Base-by-base conservation (phyloP, 2,888 invertebrate species). In the Phragmatobia fuliginosa region DNA sequence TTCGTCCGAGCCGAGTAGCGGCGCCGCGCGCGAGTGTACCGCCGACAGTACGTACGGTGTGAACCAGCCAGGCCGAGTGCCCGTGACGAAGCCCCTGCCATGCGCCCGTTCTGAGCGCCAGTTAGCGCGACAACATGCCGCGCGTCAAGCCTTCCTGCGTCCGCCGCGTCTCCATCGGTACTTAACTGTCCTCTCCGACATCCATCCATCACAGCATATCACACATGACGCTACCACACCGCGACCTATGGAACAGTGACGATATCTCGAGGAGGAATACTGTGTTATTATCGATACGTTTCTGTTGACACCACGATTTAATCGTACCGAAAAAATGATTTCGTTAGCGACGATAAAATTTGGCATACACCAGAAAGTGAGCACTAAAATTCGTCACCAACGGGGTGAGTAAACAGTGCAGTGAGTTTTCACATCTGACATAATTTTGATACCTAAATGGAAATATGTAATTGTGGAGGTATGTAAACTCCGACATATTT, bases 341-440 rank as follows among this genome's bases (percentile, higher is more conserved):
- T 96, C 95, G 94, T 96, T 96, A 95, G 96, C 96, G 91, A 96
- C 96, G 88, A 95, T 96, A 88, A 96, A 96, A 95, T 96, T 95
- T 93, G 95, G 96, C 94, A 96, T 96, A 91, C 96, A 93, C 85
- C 92, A 93, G 91, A 95, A 94, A 94, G 95, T 95, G 92, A 91
- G 91, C 93, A 92, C 91, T 92, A 94, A 92, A 92, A 86, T 88
- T 87, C 90, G 91, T 85, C 90, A 87, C 87, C 91, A 85, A 83
- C 91, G 93, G 89, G 95, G 95, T 95, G 94, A 94, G 94, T 95
- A 94, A 89, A 92, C 90, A 93, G 94, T 94, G 93, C 90, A 94
- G 94, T 94, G 94, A 89, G 84, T 88, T 74, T 85, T 85, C 79
- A 73, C 75, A 78, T 73, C 75, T 77, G 74, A 79, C 71, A 66